Evolutionary conservation across 2,888 invertebrate genomes (phyloP), one percentile per base, ranked within the genome.

Genomic region (Clivina fossor): DNA sequence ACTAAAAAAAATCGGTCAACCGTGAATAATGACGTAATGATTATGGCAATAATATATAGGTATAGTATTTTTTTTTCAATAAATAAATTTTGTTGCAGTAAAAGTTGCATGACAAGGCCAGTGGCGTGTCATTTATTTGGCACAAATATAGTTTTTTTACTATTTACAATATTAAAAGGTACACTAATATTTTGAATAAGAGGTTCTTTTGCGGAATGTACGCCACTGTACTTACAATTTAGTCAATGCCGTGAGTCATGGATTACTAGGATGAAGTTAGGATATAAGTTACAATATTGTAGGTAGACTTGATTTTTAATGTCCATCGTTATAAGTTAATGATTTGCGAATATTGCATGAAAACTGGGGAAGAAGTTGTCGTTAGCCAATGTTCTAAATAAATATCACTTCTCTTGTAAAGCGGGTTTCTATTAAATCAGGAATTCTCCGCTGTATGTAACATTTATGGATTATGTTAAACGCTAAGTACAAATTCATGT

Each of bases 401-500:
- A 55, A 46, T 55, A 55, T 47, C 55, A 55, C 55, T 55, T 55
- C 55, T 13, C 22, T 19, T 20, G 19, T 13, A 26, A 26, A 35
- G 26, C 43, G 47, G 47, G 28, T 38, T 15, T 26, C 38, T 55
- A 47, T 47, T 47, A 38, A 55, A n/a, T n/a, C 40, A 55, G 55
- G 38, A 54, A 46, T 43, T 38, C 44, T 22, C 40, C 47, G 55
- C 37, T 54, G n/a, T 35, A 54, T 37, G 44, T 54, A 37, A 53
- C 41, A 15, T 32, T 43, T 51, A 51, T 33, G 51, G 41, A 44
- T 35, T 47, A 44, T 40, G 50, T 40, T 50, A 50, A 24, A 41
- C 26, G 54, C 44, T 54, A 54, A 54, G 54, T 54, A 54, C 54
- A 54, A 54, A 54, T 54, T 54, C 46, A 54, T 46, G 54, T 54